Base-by-base conservation (phyloP, 53 echinoderm and acorn worm genomes). In the Zoroaster sp. region DNA sequence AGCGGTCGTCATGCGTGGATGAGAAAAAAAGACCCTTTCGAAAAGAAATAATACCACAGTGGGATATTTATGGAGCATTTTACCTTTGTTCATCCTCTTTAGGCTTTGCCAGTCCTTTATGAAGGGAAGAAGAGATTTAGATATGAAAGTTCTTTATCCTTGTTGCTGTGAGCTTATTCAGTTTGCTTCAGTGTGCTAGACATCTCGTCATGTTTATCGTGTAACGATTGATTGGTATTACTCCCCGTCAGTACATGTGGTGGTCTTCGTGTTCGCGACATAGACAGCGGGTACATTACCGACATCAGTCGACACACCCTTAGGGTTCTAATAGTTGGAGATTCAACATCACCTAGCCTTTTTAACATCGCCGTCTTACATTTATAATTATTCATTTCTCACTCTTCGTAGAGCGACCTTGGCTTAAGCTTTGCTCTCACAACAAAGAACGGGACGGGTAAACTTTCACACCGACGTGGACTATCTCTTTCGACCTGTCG, bases 1-100 rank as follows among this genome's bases (percentile, higher is more conserved):
- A 67, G 45, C 67, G 33, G 15, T 81, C 81, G 81, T 42, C 67
- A 81, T 42, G 81, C 81, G 55, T 68, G 81, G 67, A 4, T 67
- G 68, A 67, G 20, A 33, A 80, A 28, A 23, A 67, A 42, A n/a
- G n/a, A n/a, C 31, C 67, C 43, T 81, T 67, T 68, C 12, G 78
- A 54, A 39, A 78, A n/a, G n/a, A n/a, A 39, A 23, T 21, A 17
- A 59, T 35, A 78, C 63, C 53, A 25, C 35, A 59, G 78, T 54
- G n/a, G 78, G 13, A 78, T 59, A 36, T 37, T 59, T 53, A 47
- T 15, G 55, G 36, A 38, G 47, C 13, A 40, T 73, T 35, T 38
- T 28, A 38, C 20, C 63, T 59, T 36, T 78, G 63, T 37, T n/a
- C 78, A 59, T 78, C 63, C 40, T 46, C n/a, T n/a, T 55, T 63